These are phyloP conservation scores for Otus scops DNA, from an alignment of 2,797 vertebrate species.

Conservation along the genomic window DNA sequence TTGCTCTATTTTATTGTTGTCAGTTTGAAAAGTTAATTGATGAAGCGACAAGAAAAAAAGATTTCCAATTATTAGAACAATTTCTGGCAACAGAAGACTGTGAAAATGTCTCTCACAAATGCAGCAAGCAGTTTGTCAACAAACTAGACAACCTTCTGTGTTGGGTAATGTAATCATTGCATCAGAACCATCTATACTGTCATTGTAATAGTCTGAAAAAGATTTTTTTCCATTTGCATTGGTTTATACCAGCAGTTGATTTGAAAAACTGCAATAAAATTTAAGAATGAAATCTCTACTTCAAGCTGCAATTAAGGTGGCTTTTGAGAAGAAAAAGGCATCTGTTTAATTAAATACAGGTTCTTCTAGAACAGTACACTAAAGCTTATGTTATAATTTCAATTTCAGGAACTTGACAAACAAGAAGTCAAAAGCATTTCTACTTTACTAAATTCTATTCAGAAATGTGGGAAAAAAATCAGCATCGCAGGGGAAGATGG, in stretches of 20 bases:
- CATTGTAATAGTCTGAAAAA: background rate
- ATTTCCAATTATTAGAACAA: constrained; percentile 76
- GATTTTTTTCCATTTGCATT: background rate
- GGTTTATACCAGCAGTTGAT: background rate
- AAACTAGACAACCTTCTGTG: constrained; percentile 88
- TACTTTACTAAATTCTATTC: constrained; percentile 78
- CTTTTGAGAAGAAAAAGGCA: background rate
- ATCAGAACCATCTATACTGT: background rate
- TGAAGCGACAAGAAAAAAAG: constrained; percentile 78
- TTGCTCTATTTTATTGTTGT: background rate
- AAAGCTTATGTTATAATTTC: constrained; percentile 11
- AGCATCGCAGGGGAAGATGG: constrained; percentile 79
- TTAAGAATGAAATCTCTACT: background rate
- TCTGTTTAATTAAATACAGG: background rate
- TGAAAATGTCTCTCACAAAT: constrained; percentile 77
- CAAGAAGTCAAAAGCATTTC: constrained; percentile 76
- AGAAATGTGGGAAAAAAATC: constrained; percentile 82
- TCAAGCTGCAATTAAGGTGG: background rate
- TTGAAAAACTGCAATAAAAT: background rate
- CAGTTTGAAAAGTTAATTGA: constrained; percentile 88
- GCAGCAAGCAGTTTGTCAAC: constrained; percentile 85
- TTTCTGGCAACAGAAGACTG: constrained; percentile 77
- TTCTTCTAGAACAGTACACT: background rate
- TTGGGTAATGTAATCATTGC: constrained; percentile 75
- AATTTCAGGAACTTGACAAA: constrained; percentile 83